Percentiles rank a stretch among this genome's conserved stretches.
These are phyloP conservation scores for Lasioglossum zephyrum DNA, from an alignment of 2,888 invertebrate genomes.

Conservation along the genomic window DNA sequence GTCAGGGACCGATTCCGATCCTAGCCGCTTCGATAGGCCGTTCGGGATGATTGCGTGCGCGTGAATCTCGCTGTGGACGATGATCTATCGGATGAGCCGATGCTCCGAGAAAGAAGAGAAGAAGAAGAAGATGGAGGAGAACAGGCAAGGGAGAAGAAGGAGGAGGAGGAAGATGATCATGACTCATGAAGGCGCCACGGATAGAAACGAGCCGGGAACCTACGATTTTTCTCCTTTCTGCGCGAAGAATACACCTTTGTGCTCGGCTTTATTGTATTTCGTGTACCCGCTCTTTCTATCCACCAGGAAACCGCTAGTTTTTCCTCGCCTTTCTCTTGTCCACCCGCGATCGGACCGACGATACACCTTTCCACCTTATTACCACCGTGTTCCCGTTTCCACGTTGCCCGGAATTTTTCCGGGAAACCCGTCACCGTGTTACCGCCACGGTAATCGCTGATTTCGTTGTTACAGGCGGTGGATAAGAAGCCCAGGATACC, in stretches of 20 bases:
- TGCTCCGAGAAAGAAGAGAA: conserved; percentile 14
- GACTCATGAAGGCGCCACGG: conserved; percentile 73
- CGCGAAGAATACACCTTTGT: conserved; percentile 70
- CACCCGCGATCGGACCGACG: conserved; percentile 20
- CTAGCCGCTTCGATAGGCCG: conserved; percentile 53
- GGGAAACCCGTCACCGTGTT: conserved; percentile 1
- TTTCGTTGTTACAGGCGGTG: conserved; percentile 74
- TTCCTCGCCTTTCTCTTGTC: background rate
- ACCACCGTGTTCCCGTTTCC: background rate
- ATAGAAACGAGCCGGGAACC: conserved; percentile 62
- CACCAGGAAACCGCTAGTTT: conserved; percentile 2
- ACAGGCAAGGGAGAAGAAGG: background rate
- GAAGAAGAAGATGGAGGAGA: background rate
- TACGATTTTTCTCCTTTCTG: conserved; percentile 65
- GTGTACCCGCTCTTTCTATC: background rate
- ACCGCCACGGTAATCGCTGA: background rate
- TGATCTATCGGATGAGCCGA: conserved; percentile 76
- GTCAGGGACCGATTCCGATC: conserved; percentile 73
- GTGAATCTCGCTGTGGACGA: conserved; percentile 75
- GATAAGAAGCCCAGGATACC: conserved; percentile 82
- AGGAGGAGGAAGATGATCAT: conserved; percentile 65
- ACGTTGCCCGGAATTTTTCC: conserved; percentile 8
- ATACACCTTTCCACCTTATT: conserved; percentile 9
- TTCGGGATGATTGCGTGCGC: conserved; percentile 78
- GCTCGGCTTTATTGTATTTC: conserved; percentile 44